Evolutionary conservation across 2,113 vertebrate genomes (phyloP).

Genomic region (Cynocephalus volans): DNA sequence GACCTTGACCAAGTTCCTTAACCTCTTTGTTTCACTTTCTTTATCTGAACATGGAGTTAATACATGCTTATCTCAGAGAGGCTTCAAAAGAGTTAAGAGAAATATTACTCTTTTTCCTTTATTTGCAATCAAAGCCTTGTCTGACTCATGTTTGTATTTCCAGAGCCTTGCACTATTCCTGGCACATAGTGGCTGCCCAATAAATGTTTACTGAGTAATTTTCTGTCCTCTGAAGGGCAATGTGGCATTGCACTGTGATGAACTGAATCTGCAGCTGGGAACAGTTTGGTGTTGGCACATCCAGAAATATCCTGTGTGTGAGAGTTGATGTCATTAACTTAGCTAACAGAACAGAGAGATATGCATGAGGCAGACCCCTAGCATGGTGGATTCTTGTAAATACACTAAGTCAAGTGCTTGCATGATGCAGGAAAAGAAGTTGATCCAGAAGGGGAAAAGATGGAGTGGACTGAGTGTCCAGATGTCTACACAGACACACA

Average conservation of each 20-base stretch:
- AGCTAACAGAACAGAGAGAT: background rate
- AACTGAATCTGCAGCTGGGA: background rate
- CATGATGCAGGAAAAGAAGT: background rate
- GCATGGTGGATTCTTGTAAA: background rate
- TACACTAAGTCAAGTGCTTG: fast-evolving
- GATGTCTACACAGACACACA: fast-evolving
- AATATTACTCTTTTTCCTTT: background rate
- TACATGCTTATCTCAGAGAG: too few species aligned
- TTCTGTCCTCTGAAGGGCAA: background rate
- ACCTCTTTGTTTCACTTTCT: background rate
- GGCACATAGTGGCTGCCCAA: background rate
- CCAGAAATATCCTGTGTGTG: background rate
- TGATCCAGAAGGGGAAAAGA: background rate
- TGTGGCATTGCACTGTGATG: background rate
- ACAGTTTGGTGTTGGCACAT: background rate
- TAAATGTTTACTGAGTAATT: background rate
- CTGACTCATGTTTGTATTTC: background rate
- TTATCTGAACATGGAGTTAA: background rate
- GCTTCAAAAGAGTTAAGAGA: background rate
- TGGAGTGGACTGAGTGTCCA: fast-evolving
- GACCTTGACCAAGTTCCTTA: background rate
- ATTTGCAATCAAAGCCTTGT: background rate
- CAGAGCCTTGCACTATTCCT: background rate
- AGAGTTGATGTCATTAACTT: background rate
- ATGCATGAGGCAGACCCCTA: background rate